Evolutionary conservation across 2,113 vertebrate species (phyloP).

Genomic region (Amphiprion ocellaris): DNA sequence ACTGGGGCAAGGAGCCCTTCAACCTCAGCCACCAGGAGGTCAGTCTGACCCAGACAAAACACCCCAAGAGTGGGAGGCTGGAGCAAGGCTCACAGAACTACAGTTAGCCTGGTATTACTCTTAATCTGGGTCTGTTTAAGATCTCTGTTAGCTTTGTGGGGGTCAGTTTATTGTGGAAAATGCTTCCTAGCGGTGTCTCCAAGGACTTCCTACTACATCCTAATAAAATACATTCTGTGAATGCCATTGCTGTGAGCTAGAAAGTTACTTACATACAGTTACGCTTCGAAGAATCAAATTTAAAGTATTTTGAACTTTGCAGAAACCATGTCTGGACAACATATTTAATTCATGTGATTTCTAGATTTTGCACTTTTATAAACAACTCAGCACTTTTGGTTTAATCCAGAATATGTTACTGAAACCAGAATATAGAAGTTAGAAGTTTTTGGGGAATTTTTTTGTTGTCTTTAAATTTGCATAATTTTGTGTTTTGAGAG

Average conservation of each 20-base stretch:
- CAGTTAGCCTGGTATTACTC: slow-evolving; percentile 63
- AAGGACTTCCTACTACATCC: background rate
- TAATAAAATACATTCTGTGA: slow-evolving; percentile 11
- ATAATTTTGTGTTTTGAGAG: background rate
- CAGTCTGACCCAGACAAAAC: slow-evolving; percentile 67
- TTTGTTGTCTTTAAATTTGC: background rate
- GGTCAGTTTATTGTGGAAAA: slow-evolving; percentile 32
- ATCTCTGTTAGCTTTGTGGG: slow-evolving; percentile 45
- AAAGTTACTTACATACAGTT: slow-evolving; percentile 4
- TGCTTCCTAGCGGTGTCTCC: slow-evolving; percentile 8
- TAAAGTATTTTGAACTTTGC: no score
- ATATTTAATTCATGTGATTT: background rate
- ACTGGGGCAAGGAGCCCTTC: slow-evolving; percentile 95
- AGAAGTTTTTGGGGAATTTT: no score
- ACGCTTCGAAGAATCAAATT: no score
- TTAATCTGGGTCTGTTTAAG: slow-evolving; percentile 63
- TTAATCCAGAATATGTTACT: no score
- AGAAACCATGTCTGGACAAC: background rate
- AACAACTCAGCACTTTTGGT: no score
- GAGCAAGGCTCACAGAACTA: slow-evolving; percentile 59
- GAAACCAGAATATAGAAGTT: no score
- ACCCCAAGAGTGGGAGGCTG: slow-evolving; percentile 43
- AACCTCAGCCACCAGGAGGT: slow-evolving; percentile 96
- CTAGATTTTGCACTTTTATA: no score
- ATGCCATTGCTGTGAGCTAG: slow-evolving; percentile 5